A percentile compares a stretch with the other conserved stretches of the same genome.
phyloP scores from a whole-genome alignment of 2,797 vertebrate species.

The Helarctos malayanus region DNA sequence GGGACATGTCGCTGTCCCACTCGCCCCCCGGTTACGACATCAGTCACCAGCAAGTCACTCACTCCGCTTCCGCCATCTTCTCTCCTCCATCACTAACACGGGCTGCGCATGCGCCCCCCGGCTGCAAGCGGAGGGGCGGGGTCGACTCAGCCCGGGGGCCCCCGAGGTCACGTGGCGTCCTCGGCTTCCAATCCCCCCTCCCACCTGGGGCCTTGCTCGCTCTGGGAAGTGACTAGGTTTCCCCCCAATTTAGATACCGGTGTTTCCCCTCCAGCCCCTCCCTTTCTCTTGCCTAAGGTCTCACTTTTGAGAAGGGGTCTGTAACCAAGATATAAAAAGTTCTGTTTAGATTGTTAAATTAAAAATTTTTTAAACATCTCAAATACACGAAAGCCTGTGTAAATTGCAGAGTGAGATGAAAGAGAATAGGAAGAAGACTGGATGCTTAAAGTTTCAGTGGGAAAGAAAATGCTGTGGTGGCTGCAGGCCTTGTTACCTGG shows the following conservation, averaged over 20 bases:
- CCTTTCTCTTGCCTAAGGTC: neutral
- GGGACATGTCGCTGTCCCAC: conserved; percentile 65
- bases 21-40: conserved; percentile 78
- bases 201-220: rapidly evolving
- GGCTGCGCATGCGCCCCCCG: conserved; percentile 87
- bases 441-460: neutral
- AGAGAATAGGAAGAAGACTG: neutral
- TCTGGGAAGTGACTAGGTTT: neutral
- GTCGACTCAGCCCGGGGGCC: neutral
- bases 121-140: conserved; percentile 45
- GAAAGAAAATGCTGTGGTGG: neutral
- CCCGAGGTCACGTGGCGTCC: conserved; percentile 81
- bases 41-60: conserved; percentile 87
- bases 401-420: neutral
- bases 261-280: neutral
- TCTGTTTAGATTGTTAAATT: neutral
- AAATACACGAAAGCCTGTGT: neutral
- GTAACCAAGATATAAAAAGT: conserved; percentile 27
- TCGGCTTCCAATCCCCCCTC: rapidly evolving
- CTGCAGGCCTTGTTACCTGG: neutral
- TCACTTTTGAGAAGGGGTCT: neutral
- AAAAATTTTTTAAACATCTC: neutral
- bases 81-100: conserved; percentile 88
- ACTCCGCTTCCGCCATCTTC: conserved; percentile 92
- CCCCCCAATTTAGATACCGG: rapidly evolving